Percentiles rank a stretch among this genome's conserved stretches.
Evolutionary conservation across 1,140 invertebrate species (phyloP).

Genomic region (Portunus trituberculatus): DNA sequence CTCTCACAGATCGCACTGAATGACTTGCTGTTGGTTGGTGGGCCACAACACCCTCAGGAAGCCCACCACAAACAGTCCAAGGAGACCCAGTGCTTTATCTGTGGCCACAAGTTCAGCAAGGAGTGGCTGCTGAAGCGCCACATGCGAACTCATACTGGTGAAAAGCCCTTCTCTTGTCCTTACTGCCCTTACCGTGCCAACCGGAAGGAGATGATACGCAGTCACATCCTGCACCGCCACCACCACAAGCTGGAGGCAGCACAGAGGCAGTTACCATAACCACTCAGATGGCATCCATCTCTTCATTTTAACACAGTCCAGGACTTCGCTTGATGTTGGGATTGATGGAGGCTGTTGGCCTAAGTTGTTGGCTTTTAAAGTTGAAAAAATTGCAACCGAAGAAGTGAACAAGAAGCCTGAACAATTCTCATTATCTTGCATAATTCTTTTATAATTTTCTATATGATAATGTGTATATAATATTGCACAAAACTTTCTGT

Average conservation of each 20-base stretch:
- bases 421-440: no score
- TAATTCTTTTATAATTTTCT: no score
- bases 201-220: conserved; percentile 69
- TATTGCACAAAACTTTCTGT: not conserved
- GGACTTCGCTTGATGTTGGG: no score
- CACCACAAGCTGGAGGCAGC: conserved; percentile 44
- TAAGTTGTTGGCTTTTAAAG: no score
- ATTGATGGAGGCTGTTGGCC: no score
- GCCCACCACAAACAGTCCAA: conserved; percentile 69
- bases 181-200: conserved; percentile 69
- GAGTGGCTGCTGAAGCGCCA: conserved; percentile 78
- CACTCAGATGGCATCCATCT: not conserved
- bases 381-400: no score
- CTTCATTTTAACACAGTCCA: no score
- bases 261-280: conserved; percentile 36
- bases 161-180: conserved; percentile 78
- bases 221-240: conserved; percentile 69
- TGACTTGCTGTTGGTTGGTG: conserved; percentile 69
- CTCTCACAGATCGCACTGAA: conserved; percentile 74
- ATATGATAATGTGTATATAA: no score
- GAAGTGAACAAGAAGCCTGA: no score
- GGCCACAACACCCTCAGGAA: conserved; percentile 34
- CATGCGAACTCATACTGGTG: conserved; percentile 83
- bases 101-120: conserved; percentile 77
- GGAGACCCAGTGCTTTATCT: conserved; percentile 71